Conservation (phyloP, 2,797 vertebrate genomes). For the Naso thynnoides region DNA sequence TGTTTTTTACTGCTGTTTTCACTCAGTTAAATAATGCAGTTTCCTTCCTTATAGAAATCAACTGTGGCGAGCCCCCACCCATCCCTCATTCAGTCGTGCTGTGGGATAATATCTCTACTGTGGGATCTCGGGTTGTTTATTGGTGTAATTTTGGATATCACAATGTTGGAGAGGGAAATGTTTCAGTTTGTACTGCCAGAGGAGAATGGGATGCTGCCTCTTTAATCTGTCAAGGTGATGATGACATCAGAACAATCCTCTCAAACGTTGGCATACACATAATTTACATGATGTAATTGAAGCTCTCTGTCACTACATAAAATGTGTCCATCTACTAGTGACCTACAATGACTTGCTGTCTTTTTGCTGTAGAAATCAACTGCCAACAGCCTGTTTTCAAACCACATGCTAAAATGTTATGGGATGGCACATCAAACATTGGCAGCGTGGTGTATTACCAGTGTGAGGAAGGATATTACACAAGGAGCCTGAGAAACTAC, state of each 20-base stretch:
- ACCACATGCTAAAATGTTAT: constrained; percentile 77
- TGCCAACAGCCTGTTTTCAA: constrained; percentile 83
- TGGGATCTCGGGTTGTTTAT: constrained; percentile 81
- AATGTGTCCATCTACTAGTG: background rate
- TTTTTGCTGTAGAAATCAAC: constrained; percentile 83
- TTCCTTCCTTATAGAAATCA: constrained; percentile 75
- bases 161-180: constrained; percentile 58
- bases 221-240: constrained; percentile 76
- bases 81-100: constrained; percentile 70
- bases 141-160: constrained; percentile 80
- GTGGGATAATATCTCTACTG: constrained; percentile 70
- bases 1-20: background rate
- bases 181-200: constrained; percentile 71
- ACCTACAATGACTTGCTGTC: constrained; percentile 33
- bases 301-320: background rate
- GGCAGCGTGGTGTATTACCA: constrained; percentile 82
- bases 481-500: constrained; percentile 53
- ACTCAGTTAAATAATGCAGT: constrained; percentile 1
- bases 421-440: constrained; percentile 76
- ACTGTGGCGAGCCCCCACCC: constrained; percentile 77
- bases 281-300: background rate
- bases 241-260: background rate
- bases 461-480: constrained; percentile 85
- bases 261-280: background rate
- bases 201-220: constrained; percentile 74